Conservation (phyloP, 2,113 vertebrate genomes). For the Ciconia boyciana region DNA sequence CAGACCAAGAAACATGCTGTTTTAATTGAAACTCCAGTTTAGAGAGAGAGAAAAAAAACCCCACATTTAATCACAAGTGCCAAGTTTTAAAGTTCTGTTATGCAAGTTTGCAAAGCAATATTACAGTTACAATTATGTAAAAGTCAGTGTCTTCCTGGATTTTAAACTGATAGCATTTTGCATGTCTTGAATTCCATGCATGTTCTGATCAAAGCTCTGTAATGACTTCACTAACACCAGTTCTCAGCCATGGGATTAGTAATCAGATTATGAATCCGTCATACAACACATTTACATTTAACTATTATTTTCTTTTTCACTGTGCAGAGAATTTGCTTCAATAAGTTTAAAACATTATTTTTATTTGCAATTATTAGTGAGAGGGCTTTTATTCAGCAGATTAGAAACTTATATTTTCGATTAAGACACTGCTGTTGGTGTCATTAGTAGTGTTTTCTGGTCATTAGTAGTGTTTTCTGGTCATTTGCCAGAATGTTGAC, state of each 20-base stretch:
- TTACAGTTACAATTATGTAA: background rate
- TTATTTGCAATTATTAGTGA: background rate
- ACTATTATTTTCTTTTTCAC: background rate
- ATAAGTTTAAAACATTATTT: background rate
- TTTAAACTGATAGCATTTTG: background rate
- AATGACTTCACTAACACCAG: background rate
- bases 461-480: background rate
- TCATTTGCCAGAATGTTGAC: background rate
- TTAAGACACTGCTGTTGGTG: background rate
- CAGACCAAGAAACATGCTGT: background rate
- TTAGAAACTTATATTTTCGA: background rate
- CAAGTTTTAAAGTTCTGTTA: background rate
- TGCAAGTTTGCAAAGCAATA: background rate
- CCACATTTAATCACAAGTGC: background rate
- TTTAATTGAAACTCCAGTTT: background rate
- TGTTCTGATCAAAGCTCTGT: background rate
- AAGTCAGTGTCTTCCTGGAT: conserved; percentile 5
- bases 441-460: background rate
- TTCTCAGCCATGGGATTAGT: background rate
- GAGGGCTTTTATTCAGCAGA: background rate
- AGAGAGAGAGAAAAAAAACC: background rate
- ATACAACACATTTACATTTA: background rate
- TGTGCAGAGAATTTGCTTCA: background rate
- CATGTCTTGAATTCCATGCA: background rate
- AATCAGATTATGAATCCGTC: background rate